Evolutionary conservation across 1,140 invertebrate species (phyloP), one percentile per base, ranked within the genome.

Genomic region (Zaprionus africanus): DNA sequence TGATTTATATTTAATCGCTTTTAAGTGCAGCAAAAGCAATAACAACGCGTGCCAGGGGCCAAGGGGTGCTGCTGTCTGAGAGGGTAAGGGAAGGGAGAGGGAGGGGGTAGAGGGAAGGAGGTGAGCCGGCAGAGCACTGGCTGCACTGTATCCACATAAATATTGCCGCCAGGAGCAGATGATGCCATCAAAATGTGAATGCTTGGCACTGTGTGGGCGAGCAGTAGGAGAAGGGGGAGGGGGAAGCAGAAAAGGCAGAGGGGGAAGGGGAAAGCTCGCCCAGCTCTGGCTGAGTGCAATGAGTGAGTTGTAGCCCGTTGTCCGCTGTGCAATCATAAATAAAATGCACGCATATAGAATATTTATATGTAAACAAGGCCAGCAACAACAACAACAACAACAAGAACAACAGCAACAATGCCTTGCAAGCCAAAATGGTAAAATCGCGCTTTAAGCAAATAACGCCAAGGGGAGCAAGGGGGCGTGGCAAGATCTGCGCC

Each of bases 1-100:
- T 91, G 84, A 87, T 90, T 90, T 90, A 91, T 87, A 87, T 91
- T 91, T 90, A 90, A 90, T 90, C 87, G 87, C 78, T 82, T 86
- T 91, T 83, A 87, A 91, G 83, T 79, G 83, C 81, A 70, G 67
- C 76, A 28, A 54, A 43, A 54, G 54, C 61, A 57, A 46, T 24
- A 34, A 31, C 26, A 51, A 51, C 53, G 24, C 5, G 0, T 19
- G 2, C 0, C 2, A 9, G n/a, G 4, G 17, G 0, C 4, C 4
- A 5, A 19, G 9, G 12, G 5, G 19, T 12, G 19, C 1, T 11
- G 11, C n/a, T 17, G 41, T 17, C n/a, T n/a, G 46, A 7, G 1
- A 46, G 41, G 7, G n/a, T n/a, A n/a, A n/a, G 41, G 5, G 0
- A 43, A n/a, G 15, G 6, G 38, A 41, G 22, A 2, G 5, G 13